Evolutionary conservation across 2,113 vertebrate species (phyloP), one percentile per base, ranked within the genome.

Genomic region (Motacilla alba): DNA sequence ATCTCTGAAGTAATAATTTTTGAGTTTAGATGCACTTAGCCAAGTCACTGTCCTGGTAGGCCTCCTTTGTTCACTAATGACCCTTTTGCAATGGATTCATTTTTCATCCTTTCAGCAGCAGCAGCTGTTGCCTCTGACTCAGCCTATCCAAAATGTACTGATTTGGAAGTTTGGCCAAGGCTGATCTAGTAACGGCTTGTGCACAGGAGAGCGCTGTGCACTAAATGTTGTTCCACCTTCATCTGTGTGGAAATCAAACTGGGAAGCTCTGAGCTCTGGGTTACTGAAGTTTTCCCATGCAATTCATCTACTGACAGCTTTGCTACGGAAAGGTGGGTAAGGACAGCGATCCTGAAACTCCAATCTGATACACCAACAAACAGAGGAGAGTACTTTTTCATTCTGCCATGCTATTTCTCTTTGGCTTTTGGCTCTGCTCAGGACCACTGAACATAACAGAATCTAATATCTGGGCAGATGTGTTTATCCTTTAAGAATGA

Each of bases 71-170:
- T 94, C 28, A n/a, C 52, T 90, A 83, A 86, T 33, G 35, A 94
- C 55, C 44, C 39, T 88, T 85, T 55, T 24, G 47, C 76, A 90
- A 62, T 49, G 3, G n/a, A 90, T 52, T 92, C n/a, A 86, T 90
- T 93, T 95, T 78, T 92, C 83, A 84, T 64, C 76, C 64, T 88
- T 87, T 64, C 85, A 92, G 72, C 83, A 93, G 91, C 84, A 94
- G 84, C 90, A 95, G 93, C 91, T 95, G 79, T 56, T 92, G 79
- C 76, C 83, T 91, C 85, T 95, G 90, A 94, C 75, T 95, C 92
- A 95, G 60, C 68, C 82, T 72, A 68, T 50, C 67, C 86, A 80
- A 78, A 67, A 88, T 22, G 37, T 35, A 90, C 83, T 72, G 69
- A 95, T 90, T 86, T 90, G 88, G 93, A 95, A 89, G 49, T 63